Conservation (phyloP, 92 coral and sea anemone genomes). For the Phenganax subtilis region DNA sequence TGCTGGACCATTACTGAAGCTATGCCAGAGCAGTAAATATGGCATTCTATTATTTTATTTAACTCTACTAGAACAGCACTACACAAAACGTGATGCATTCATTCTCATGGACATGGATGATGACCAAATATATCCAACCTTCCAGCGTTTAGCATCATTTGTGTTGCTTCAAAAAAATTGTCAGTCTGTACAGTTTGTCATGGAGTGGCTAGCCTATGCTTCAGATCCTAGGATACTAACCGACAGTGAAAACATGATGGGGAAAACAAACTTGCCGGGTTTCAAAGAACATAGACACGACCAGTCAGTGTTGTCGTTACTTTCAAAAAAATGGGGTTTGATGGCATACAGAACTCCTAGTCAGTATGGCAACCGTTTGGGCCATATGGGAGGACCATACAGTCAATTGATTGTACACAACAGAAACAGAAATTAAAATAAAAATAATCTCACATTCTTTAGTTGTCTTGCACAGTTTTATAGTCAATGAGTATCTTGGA, state of each 20-base stretch:
- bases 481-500: too few relatives aligned
- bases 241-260: conserved; percentile 4
- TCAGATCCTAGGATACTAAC: conserved; percentile 10
- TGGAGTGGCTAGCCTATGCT: conserved; percentile 33
- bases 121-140: neutral
- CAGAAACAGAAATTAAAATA: conserved; percentile 2
- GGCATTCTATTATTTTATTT: conserved; percentile 23
- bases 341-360: conserved; percentile 19
- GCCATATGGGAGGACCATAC: conserved; percentile 1
- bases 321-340: conserved; percentile 22
- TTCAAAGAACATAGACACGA: conserved; percentile 33
- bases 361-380: conserved; percentile 16
- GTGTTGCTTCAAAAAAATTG: conserved; percentile 1
- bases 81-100: conserved; percentile 12
- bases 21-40: conserved; percentile 9
- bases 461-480: too few relatives aligned
- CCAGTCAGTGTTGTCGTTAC: conserved; percentile 19
- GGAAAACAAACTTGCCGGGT: conserved; percentile 10
- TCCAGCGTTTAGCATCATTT: conserved; percentile 21
- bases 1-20: conserved; percentile 16
- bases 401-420: neutral
- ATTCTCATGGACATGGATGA: conserved; percentile 19
- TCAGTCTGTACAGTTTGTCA: conserved; percentile 21
- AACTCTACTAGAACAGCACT: conserved; percentile 4
- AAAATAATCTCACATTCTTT: too few relatives aligned